Percentiles rank a stretch among this genome's conserved stretches.
These are phyloP conservation scores for Crotalus viridis DNA, from an alignment of 2,113 vertebrate species.

Conservation along the genomic window DNA sequence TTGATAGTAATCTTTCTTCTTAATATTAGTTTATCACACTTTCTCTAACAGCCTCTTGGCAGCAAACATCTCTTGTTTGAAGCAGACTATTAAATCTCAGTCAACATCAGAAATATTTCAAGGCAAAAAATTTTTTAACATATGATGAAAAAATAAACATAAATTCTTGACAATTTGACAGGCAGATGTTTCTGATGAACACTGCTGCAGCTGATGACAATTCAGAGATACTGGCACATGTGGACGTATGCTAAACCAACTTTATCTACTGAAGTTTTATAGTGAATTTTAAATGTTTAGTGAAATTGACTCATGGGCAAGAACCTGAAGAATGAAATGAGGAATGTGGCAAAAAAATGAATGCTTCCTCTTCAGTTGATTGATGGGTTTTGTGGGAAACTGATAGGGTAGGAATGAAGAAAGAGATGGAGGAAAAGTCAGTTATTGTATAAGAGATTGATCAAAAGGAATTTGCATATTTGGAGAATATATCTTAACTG, in stretches of 20 bases:
- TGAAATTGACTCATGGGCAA: neutral
- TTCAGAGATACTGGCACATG: constrained; percentile 2
- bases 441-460: neutral
- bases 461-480: neutral
- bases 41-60: neutral
- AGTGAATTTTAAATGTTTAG: neutral
- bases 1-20: neutral
- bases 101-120: constrained; percentile 17
- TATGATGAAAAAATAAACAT: constrained; percentile 2
- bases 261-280: neutral
- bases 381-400: neutral
- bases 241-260: neutral
- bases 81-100: constrained; percentile 8
- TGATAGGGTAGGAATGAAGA: neutral
- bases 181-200: neutral
- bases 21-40: neutral
- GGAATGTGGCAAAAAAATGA: neutral
- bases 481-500: neutral
- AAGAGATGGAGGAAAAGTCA: neutral
- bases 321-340: neutral
- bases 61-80: neutral
- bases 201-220: neutral
- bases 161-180: constrained; percentile 23
- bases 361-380: neutral
- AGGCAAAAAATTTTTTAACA: neutral